Base-by-base conservation (phyloP, 2,888 invertebrate species). In the Cordilura impudica region DNA sequence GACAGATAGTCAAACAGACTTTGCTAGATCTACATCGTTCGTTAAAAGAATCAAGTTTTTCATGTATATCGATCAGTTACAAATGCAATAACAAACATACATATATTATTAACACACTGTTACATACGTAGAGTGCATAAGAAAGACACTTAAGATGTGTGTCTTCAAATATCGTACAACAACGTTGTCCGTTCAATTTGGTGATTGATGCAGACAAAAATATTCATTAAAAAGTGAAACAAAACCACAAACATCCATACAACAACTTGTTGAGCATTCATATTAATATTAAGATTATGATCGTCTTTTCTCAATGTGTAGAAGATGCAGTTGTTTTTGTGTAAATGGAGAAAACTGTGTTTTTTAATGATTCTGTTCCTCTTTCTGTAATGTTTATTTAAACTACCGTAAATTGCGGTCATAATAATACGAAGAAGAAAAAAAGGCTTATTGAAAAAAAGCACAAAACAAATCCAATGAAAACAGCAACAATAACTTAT, bases 381-480 rank as follows among this genome's bases (percentile, higher is more conserved):
- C 51, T 21, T n/a, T n/a, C 7, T 45, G 14, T n/a, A 1, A 21
- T 51, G 53, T 26, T 69, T 60, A 29, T 70, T 54, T n/a, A 43
- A 69, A 70, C 45, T 26, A 67, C 72, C 51, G 58, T 67, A 47
- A 63, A 82, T 75, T 81, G 81, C 75, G 79, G 73, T 78, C 78
- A 79, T 49, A 63, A 51, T 69, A 31, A 39, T 39, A n/a, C 12
- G 4, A 39, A 39, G n/a, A 39, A 26, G 6, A 26, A 4, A 39
- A 1, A 39, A 39, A 39, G 4, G 12, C 2, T 31, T 26, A 26
- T 53, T 14, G n/a, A 14, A 53, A 14, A n/a, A 12, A 14, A 49
- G 8, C 21, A 49, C 19, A 49, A 47, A 47, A 2, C 8, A 53
- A 53, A 53, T 2, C 23, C n/a, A 21, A 10, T 19, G 5, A 49